A percentile compares a stretch with the other conserved stretches of the same genome.
Conservation (phyloP, 2,888 invertebrate genomes). For the Oxyscelio sp. region DNA sequence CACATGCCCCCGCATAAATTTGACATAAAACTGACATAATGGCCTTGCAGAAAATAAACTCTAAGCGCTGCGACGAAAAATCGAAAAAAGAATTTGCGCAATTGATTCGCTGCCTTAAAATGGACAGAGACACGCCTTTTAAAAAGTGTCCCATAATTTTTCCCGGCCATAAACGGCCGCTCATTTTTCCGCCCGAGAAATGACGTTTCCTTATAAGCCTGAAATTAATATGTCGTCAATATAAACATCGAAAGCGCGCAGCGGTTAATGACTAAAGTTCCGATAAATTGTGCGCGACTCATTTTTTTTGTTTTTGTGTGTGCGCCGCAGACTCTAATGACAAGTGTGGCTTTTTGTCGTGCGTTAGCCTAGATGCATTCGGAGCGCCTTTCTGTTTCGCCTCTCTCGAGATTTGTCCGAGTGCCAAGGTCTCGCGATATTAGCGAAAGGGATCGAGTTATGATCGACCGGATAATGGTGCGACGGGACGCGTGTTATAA, state of each 20-base stretch:
- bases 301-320: background rate
- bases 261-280: conserved; percentile 16
- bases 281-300: conserved; percentile 12
- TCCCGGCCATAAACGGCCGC: conserved; percentile 6
- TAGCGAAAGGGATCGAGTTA: conserved; percentile 47
- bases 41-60: no score
- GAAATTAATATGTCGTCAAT: conserved; percentile 32
- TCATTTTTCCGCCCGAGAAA: background rate
- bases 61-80: no score
- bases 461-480: conserved; percentile 27
- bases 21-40: no score
- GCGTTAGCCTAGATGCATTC: conserved; percentile 31
- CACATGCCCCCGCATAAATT: no score
- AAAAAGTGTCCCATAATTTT: conserved; percentile 28
- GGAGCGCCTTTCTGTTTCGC: conserved; percentile 38
- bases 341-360: conserved; percentile 32
- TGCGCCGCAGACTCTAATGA: conserved; percentile 25
- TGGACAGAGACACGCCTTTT: background rate
- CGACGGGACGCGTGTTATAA: conserved; percentile 25
- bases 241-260: background rate
- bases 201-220: conserved; percentile 19
- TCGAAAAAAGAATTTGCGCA: no score
- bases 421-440: conserved; percentile 45
- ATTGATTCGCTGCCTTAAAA: no score
- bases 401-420: conserved; percentile 35